These are phyloP conservation scores for Tanaodytes sp. DNA, from an alignment of 2,888 invertebrate species.

Conservation along the genomic window DNA sequence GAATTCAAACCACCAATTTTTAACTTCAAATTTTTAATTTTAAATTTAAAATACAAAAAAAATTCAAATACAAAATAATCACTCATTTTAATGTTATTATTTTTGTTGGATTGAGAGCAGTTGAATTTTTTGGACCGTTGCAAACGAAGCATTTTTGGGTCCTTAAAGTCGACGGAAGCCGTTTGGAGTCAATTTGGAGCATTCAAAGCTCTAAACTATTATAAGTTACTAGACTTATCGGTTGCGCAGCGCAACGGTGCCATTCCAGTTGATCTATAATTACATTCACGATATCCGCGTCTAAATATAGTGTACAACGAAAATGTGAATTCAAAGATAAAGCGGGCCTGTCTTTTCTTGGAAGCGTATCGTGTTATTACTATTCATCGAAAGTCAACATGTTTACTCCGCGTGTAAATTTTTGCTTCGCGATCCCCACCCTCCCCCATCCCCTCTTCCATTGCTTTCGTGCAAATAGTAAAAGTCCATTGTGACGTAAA, in stretches of 20 bases:
- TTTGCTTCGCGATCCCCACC: background rate
- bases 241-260: background rate
- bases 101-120: too few relatives aligned
- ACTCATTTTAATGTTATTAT: too few relatives aligned
- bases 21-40: too few relatives aligned
- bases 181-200: too few relatives aligned
- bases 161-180: too few relatives aligned
- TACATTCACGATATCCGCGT: constrained; percentile 36
- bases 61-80: too few relatives aligned
- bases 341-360: constrained; percentile 33
- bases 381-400: constrained; percentile 41
- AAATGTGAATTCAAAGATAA: constrained; percentile 37
- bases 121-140: too few relatives aligned
- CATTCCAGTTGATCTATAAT: constrained; percentile 30
- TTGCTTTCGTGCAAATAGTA: background rate
- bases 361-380: constrained; percentile 39
- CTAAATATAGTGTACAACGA: constrained; percentile 31
- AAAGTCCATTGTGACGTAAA: background rate
- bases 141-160: too few relatives aligned
- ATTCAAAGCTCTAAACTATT: too few relatives aligned
- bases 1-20: too few relatives aligned
- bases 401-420: constrained; percentile 31
- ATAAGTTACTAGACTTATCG: background rate
- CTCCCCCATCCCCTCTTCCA: background rate
- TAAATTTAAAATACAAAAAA: too few relatives aligned